These are phyloP conservation scores for Pheucticus melanocephalus DNA, from an alignment of 2,113 vertebrate genomes.

Conservation along the genomic window DNA sequence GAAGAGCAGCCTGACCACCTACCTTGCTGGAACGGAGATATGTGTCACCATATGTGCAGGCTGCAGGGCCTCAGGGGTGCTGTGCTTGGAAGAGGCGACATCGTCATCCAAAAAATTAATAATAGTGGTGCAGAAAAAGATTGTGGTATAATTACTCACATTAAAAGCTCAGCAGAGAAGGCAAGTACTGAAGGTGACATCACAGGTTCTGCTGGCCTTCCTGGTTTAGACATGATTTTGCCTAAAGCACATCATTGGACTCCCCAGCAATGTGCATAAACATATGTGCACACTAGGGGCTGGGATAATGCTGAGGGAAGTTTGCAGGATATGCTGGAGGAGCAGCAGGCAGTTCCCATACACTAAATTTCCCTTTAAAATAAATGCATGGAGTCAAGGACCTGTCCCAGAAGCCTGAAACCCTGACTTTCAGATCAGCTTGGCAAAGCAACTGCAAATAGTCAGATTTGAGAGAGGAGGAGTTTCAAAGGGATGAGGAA, in stretches of 20 bases:
- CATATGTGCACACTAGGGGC: background rate
- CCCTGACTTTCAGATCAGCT: background rate
- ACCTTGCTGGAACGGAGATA: background rate
- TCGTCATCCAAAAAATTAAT: background rate
- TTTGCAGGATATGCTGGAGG: background rate
- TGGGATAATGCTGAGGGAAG: background rate
- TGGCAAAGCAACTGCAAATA: background rate
- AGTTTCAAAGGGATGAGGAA: background rate
- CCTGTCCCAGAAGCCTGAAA: background rate
- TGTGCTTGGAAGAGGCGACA: background rate
- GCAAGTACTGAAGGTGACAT: background rate
- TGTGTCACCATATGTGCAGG: slow-evolving; percentile 7
- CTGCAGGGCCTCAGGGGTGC: background rate
- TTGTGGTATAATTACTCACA: background rate
- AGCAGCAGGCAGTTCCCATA: background rate
- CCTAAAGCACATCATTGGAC: background rate
- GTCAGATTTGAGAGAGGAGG: background rate
- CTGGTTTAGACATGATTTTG: background rate
- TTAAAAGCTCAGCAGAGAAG: background rate
- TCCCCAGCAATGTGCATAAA: background rate
- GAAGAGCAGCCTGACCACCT: background rate
- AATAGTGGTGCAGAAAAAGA: background rate
- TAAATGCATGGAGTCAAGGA: background rate
- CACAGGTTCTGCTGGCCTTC: background rate
- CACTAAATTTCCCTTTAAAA: background rate